phyloP scores from a whole-genome alignment of 2,113 vertebrate species.

The Aegotheles bennettii region DNA sequence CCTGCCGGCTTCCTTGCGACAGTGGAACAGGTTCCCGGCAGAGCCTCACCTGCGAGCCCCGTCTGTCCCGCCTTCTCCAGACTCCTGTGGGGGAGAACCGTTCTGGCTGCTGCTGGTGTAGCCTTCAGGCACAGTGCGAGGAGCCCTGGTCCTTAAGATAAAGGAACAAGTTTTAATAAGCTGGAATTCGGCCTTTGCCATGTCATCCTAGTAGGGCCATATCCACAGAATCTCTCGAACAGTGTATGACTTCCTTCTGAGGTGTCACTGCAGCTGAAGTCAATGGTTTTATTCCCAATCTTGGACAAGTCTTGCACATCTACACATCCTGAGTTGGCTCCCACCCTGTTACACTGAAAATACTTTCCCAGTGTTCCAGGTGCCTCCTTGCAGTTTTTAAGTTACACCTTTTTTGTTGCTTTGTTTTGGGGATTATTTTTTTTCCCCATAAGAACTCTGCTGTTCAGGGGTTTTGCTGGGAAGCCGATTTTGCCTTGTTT shows the following conservation, averaged over 20 bases:
- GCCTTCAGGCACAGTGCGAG: not conserved
- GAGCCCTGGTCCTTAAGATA: not conserved
- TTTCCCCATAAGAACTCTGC: not conserved
- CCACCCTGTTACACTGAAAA: fast-evolving
- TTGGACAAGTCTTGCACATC: fast-evolving
- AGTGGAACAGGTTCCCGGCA: fast-evolving
- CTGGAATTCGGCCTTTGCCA: not conserved
- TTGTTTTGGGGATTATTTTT: not conserved
- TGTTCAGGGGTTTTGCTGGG: not conserved
- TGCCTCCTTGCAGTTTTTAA: not conserved
- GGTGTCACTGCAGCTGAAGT: not conserved
- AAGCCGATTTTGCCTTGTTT: not conserved
- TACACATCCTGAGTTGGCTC: fast-evolving
- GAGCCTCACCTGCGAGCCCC: fast-evolving
- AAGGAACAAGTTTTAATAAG: not conserved
- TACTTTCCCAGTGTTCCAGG: not conserved
- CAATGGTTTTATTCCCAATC: fast-evolving
- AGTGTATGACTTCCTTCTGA: not conserved
- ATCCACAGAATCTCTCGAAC: too few species aligned
- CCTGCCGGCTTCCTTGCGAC: too few species aligned
- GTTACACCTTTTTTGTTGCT: not conserved
- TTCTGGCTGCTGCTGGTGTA: too few species aligned
- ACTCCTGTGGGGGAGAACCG: not conserved
- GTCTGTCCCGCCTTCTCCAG: too few species aligned
- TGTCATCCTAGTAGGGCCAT: not conserved